Conservation (phyloP, 2,113 vertebrate genomes). For the Tinamus guttatus region DNA sequence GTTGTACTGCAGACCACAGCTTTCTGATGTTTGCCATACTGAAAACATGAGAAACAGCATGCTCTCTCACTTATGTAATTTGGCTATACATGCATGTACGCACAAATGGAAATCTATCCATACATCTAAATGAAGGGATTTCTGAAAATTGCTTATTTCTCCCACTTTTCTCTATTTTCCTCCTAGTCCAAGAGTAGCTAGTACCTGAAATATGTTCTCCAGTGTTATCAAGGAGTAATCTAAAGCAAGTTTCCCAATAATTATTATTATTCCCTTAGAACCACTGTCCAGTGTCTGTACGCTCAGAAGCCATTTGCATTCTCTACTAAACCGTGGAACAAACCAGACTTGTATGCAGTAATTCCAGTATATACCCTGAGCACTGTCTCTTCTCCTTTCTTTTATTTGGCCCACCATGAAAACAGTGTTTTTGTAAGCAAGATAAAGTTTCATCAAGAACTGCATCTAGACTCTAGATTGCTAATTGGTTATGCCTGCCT, state of each 20-base stretch:
- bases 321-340: background rate
- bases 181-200: background rate
- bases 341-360: background rate
- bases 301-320: background rate
- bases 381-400: background rate
- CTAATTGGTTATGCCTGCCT: background rate
- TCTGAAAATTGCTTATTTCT: background rate
- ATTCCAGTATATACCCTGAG: background rate
- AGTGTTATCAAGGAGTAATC: background rate
- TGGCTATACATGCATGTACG: background rate
- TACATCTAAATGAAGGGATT: background rate
- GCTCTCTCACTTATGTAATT: background rate
- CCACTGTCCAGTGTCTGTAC: background rate
- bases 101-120: background rate
- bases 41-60: background rate
- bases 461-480: background rate
- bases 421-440: background rate
- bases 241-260: background rate
- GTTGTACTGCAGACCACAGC: background rate
- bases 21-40: background rate
- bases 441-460: background rate
- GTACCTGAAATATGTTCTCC: background rate
- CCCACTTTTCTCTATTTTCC: background rate
- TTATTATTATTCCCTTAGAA: background rate
- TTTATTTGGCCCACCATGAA: background rate